Base-by-base conservation (phyloP, 1,140 invertebrate genomes). In the Episyrphus balteatus region DNA sequence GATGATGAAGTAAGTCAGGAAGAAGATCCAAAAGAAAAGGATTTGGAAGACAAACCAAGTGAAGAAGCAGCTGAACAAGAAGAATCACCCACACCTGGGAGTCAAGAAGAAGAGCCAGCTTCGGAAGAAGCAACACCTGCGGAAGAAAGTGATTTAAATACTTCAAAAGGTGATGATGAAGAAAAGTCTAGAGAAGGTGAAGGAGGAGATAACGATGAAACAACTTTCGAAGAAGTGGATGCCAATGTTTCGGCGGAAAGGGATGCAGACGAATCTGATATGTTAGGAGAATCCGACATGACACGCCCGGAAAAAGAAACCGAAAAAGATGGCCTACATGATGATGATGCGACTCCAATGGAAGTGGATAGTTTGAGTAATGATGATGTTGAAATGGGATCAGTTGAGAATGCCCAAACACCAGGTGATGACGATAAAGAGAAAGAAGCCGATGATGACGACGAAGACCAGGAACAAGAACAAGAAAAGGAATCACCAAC, bases 181-280 rank as follows among this genome's bases (percentile, higher is more conserved):
- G 11, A 36, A 5, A 36, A 12, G 34, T 12, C 12, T 36, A 10
- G 50, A 43, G 50, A 44, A 48, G 34, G 50, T 47, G 50, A 44
- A 48, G 42, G 42, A 38, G 30, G 31, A 48, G 47, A 48, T 48
- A 40, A 43, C 32, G 33, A 45, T 43, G 46, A 45, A 51, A 51
- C 47, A 44, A 51, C 44, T 21, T 26, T 39, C 44, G 54, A 53
- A 26, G 54, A 53, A 40, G 54, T 61, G 19, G 52, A 52, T 42
- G 47, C 42, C 15, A 52, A 48, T 19, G 47, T 49, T 36, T 49
- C 48, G 12, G 37, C 32, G 44, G 51, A n/a, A 37, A 49, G 13
- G 44, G 53, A 34, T 30, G 31, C 21, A 14, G 59, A 65, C n/a
- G 47, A 49, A 52, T 51, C 44, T 0, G 59, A 65, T 52, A 52